Conservation (phyloP, 2,888 invertebrate genomes). For the Amiota minor region DNA sequence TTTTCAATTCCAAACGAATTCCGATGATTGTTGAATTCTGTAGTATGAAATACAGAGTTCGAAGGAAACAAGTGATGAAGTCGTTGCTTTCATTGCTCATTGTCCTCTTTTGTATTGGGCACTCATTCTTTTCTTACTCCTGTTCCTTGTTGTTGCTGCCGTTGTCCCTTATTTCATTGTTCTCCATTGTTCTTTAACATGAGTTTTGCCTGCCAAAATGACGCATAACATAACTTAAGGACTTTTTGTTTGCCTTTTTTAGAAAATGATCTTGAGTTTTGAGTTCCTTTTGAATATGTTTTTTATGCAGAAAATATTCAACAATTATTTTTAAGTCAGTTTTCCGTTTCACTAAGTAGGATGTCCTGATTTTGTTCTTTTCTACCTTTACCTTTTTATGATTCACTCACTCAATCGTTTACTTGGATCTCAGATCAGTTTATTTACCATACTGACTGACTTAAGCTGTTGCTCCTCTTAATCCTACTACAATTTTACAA, state of each 20-base stretch:
- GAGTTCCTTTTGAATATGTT: constrained; percentile 30
- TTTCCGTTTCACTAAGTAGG: constrained; percentile 53
- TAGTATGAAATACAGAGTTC: constrained; percentile 40
- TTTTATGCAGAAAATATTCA: constrained; percentile 36
- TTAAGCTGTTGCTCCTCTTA: background rate
- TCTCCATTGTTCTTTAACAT: background rate
- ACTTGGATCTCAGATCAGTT: constrained; percentile 31
- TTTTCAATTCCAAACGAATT: too few species aligned
- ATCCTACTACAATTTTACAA: background rate
- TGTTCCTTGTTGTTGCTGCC: constrained; percentile 34
- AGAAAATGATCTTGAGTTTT: constrained; percentile 46
- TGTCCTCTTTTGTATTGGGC: constrained; percentile 34
- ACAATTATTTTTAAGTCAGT: constrained; percentile 22
- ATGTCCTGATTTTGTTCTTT: constrained; percentile 52
- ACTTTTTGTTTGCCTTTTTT: constrained; percentile 71
- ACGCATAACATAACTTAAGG: constrained; percentile 71
- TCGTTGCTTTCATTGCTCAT: constrained; percentile 68
- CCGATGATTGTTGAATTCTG: background rate
- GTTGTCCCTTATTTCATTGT: constrained; percentile 39
- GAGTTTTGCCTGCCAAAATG: constrained; percentile 55
- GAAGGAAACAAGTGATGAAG: constrained; percentile 71
- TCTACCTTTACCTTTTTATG: too few species aligned
- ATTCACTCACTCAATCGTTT: too few species aligned
- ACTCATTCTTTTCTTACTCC: constrained; percentile 41
- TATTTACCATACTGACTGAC: background rate